Percentiles rank a stretch among this genome's conserved stretches.
Conservation (phyloP, 2,888 invertebrate genomes). For the Agonopterix subpropinquella region DNA sequence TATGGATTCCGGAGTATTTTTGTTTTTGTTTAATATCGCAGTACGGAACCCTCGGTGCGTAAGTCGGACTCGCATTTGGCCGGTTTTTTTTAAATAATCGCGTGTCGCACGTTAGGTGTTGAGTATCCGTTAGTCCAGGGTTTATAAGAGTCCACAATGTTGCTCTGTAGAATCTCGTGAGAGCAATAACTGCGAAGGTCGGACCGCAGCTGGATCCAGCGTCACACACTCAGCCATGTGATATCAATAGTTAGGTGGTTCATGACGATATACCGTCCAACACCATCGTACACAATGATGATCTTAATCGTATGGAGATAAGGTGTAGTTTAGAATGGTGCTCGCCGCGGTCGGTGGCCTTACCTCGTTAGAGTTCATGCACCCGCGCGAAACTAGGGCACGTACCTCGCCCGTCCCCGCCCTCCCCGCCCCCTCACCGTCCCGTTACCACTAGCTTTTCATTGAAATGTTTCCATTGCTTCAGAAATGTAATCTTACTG, state of each 20-base stretch:
- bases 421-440: constrained; percentile 34
- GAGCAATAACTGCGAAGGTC: constrained; percentile 67
- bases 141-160: not conserved
- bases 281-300: constrained; percentile 25
- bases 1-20: too few species aligned
- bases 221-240: constrained; percentile 59
- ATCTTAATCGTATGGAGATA: constrained; percentile 32
- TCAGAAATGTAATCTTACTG: constrained; percentile 30
- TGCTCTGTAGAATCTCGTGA: constrained; percentile 28
- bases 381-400: constrained; percentile 74
- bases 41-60: too few species aligned
- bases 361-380: constrained; percentile 76
- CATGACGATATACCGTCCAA: constrained; percentile 53
- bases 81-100: too few species aligned
- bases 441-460: constrained; percentile 67
- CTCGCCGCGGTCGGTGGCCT: constrained; percentile 69
- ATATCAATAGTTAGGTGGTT: constrained; percentile 63
- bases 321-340: constrained; percentile 43
- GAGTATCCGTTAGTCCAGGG: too few species aligned
- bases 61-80: too few species aligned
- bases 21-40: too few species aligned
- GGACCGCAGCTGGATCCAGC: constrained; percentile 63
- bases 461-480: constrained; percentile 61
- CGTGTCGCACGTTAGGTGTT: too few species aligned
- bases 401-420: constrained; percentile 58